Evolutionary conservation across 1,140 invertebrate genomes (phyloP), one percentile per base, ranked within the genome.

Genomic region (Tetranychus cinnabarinus): DNA sequence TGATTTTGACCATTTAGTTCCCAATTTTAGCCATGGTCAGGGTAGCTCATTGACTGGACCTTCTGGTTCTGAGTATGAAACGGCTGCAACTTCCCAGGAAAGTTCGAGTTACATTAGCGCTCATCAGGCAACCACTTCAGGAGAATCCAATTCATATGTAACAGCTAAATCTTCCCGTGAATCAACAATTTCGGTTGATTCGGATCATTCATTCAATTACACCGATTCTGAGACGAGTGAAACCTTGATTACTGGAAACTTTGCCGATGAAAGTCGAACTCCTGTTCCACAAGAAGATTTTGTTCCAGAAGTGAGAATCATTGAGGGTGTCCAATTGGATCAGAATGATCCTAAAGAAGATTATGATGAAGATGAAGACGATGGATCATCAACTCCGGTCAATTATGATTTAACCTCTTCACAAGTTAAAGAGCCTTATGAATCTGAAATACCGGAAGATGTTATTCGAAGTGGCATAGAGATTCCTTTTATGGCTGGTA

Each of bases 161-260:
- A 89, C 86, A 56, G 86, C 87, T 7, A 80, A 81, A 3, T 85
- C 84, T 65, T 89, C 86, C 0, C 79, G 83, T 66, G 85, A 88
- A 69, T 88, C 86, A 58, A 86, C 88, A 80, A 86, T 82, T 69
- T 89, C 86, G 50, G 70, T 90, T 39, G 85, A 88, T 69, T 89
- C 86, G 1, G 81, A 89, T 66, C 86, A 85, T 52, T 83, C 89
- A 71, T 74, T 89, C 57, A 85, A 81, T 7, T 86, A 90, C 75
- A 73, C 77, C 50, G 82, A 85, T 7, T 88, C 86, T 54, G 88
- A 91, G 71, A 76, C 85, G 34, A 89, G 86, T 1, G 88, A 91
- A 75, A 92, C 88, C 6, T 70, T 92, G 45, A 82, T 92, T 13
- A 82, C 86, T 7, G 12, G 74, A 42, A 42, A 42, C 1, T 42